These are phyloP conservation scores for Diorhabda carinulata DNA, from an alignment of 1,140 invertebrate genomes.

Conservation along the genomic window DNA sequence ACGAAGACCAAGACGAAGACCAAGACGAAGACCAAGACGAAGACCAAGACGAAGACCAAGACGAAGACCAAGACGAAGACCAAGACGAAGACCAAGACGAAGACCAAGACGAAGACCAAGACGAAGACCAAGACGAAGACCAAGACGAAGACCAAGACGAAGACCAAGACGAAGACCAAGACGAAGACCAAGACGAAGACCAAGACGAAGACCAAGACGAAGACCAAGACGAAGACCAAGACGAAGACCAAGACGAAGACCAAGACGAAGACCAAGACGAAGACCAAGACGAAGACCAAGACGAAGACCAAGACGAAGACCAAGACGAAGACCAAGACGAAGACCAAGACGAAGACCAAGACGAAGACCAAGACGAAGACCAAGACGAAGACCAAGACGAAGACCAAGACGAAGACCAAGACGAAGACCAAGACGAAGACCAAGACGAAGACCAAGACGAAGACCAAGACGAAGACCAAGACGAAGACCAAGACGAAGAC, in stretches of 20 bases:
- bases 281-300: not conserved
- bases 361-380: too few species aligned
- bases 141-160: not conserved
- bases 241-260: not conserved
- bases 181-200: not conserved
- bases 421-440: too few species aligned
- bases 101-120: not conserved
- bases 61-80: too few species aligned
- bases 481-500: too few species aligned
- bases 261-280: not conserved
- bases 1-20: not conserved
- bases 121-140: not conserved
- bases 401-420: too few species aligned
- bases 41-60: not conserved
- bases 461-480: too few species aligned
- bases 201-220: not conserved
- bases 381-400: too few species aligned
- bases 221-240: not conserved
- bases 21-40: not conserved
- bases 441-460: too few species aligned
- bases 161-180: not conserved
- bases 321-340: not conserved
- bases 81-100: not conserved
- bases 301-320: not conserved
- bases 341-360: too few species aligned